phyloP scores from a whole-genome alignment of 2,888 invertebrate species.

The Agriotes lineatus region DNA sequence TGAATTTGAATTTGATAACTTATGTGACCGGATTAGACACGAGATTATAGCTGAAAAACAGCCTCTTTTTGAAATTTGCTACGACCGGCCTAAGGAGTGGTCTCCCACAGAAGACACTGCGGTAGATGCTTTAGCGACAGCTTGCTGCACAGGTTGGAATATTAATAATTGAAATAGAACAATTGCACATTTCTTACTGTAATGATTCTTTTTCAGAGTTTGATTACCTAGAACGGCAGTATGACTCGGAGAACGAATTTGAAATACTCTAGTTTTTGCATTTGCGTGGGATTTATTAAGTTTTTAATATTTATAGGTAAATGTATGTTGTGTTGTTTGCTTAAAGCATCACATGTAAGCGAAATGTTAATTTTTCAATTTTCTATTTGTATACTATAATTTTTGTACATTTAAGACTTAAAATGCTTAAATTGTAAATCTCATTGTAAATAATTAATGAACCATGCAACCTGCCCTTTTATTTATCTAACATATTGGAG shows the following conservation, averaged over 20 bases:
- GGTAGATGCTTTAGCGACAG: conserved; percentile 60
- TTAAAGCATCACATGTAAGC: conserved; percentile 1
- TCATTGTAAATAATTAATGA: conserved; percentile 37
- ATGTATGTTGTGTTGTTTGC: conserved; percentile 47
- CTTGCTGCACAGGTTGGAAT: conserved; percentile 61
- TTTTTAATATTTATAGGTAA: conserved; percentile 48
- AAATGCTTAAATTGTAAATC: conserved; percentile 35
- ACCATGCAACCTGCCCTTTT: no score
- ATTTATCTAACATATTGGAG: no score
- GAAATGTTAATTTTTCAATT: conserved; percentile 28
- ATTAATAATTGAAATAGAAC: background rate
- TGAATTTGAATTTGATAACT: conserved; percentile 82
- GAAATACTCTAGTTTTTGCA: conserved; percentile 79
- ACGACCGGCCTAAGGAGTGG: conserved; percentile 83
- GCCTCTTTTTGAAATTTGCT: conserved; percentile 89
- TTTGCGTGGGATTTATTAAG: conserved; percentile 42
- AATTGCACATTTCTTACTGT: background rate
- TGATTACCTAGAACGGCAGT: conserved; percentile 72
- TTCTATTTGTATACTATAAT: conserved; percentile 35
- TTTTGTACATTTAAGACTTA: conserved; percentile 25
- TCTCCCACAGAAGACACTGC: conserved; percentile 69
- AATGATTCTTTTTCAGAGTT: conserved; percentile 69
- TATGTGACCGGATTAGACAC: conserved; percentile 77
- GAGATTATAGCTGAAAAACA: conserved; percentile 79
- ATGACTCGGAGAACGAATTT: conserved; percentile 86